phyloP scores from a whole-genome alignment of 2,797 vertebrate species.

The Tokudaia muenninki region DNA sequence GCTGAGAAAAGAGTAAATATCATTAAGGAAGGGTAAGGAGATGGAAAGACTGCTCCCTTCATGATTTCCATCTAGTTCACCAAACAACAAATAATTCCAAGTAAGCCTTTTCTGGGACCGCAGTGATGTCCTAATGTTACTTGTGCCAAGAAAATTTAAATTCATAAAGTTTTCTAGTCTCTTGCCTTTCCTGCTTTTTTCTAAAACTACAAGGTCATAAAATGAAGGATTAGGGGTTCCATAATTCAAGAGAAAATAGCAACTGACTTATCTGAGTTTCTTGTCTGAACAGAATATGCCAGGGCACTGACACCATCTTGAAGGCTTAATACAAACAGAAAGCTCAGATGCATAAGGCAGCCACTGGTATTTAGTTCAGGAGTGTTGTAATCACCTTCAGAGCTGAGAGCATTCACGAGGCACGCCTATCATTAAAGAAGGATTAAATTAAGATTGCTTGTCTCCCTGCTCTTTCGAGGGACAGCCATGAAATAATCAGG shows the following conservation, averaged over 20 bases:
- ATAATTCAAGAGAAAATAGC: conserved; percentile 41
- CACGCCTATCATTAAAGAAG: background rate
- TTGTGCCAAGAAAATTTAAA: conserved; percentile 62
- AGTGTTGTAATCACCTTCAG: conserved; percentile 47
- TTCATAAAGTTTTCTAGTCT: conserved; percentile 61
- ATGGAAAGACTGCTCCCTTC: conserved; percentile 79
- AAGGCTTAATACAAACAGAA: conserved; percentile 33
- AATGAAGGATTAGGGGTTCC: conserved; percentile 38
- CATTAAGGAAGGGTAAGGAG: conserved; percentile 76
- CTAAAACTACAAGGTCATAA: conserved; percentile 66
- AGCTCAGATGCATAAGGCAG: background rate
- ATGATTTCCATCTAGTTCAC: conserved; percentile 82
- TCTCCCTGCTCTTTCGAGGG: too few species aligned
- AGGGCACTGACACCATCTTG: background rate
- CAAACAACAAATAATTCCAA: conserved; percentile 86
- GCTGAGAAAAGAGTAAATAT: conserved; percentile 87
- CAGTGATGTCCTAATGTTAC: conserved; percentile 66
- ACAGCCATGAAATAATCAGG: conserved; percentile 7
- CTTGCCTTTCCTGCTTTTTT: conserved; percentile 48
- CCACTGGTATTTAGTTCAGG: background rate
- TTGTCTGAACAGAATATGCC: conserved; percentile 54
- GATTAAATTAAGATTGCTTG: background rate
- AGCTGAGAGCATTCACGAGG: conserved; percentile 44
- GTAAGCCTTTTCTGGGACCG: conserved; percentile 59
- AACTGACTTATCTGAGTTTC: conserved; percentile 64